Evolutionary conservation across 2,113 vertebrate species (phyloP).

Genomic region (Dascyllus trimaculatus): DNA sequence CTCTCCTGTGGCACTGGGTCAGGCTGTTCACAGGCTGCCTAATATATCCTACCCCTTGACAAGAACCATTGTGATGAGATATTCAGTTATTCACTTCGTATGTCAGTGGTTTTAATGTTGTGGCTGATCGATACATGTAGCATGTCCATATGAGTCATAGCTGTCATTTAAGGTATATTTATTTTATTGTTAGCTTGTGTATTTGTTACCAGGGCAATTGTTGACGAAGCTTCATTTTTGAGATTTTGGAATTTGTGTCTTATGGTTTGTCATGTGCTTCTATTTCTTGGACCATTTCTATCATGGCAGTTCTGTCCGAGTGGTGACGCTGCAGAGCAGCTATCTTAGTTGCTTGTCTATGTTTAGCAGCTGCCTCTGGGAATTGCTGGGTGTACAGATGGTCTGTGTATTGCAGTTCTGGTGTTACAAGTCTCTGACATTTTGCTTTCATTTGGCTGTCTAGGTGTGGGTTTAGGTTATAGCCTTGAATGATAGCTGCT

Average conservation of each 20-base stretch:
- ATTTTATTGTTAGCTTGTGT: slow-evolving; percentile 2
- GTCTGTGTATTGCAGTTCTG: slow-evolving; percentile 89
- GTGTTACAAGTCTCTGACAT: slow-evolving; percentile 85
- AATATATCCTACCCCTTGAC: too few species aligned
- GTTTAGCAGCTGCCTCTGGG: slow-evolving; percentile 73
- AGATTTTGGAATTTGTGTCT: slow-evolving; percentile 8
- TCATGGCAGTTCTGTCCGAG: neutral
- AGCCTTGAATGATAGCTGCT: slow-evolving; percentile 88
- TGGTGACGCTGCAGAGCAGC: neutral
- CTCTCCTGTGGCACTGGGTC: too few species aligned
- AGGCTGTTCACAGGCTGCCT: too few species aligned
- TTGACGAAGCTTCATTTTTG: neutral
- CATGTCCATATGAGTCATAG: neutral
- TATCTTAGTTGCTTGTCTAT: slow-evolving; percentile 14
- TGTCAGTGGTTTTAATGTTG: too few species aligned
- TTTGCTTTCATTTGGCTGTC: slow-evolving; percentile 61
- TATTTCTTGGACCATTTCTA: neutral
- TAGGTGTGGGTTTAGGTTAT: slow-evolving; percentile 84
- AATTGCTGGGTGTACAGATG: slow-evolving; percentile 85
- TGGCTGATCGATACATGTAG: too few species aligned
- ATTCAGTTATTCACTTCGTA: too few species aligned
- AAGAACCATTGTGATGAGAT: too few species aligned
- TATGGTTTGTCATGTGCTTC: neutral
- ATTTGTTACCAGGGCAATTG: slow-evolving; percentile 17
- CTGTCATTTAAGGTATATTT: neutral